Evolutionary conservation across 2,888 invertebrate genomes (phyloP).

Genomic region (Drosophila mimica): DNA sequence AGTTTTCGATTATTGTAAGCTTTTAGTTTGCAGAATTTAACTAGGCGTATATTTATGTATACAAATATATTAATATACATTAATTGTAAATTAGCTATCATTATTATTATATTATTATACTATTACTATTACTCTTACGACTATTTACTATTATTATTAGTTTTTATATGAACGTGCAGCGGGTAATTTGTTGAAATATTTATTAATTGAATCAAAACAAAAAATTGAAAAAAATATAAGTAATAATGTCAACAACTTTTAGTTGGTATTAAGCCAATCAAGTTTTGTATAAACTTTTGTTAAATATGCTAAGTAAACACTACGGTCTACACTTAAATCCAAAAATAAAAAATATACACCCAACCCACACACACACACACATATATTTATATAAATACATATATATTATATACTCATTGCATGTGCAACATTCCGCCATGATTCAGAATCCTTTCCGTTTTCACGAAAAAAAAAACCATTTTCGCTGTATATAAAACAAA

Average conservation of each 20-base stretch:
- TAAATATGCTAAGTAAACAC: slow-evolving; percentile 68
- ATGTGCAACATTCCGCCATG: slow-evolving; percentile 76
- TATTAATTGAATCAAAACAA: slow-evolving; percentile 62
- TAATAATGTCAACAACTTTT: slow-evolving; percentile 44
- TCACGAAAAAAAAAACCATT: slow-evolving; percentile 4
- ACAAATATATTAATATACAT: background rate
- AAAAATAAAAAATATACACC: slow-evolving; percentile 36
- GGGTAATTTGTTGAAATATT: slow-evolving; percentile 75
- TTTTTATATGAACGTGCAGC: slow-evolving; percentile 58
- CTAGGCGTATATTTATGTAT: slow-evolving; percentile 42
- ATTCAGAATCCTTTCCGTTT: slow-evolving; percentile 28
- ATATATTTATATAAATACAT: slow-evolving; percentile 12
- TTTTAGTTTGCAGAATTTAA: slow-evolving; percentile 63
- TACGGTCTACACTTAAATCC: slow-evolving; percentile 44
- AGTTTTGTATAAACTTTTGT: slow-evolving; percentile 73
- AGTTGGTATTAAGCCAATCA: slow-evolving; percentile 70
- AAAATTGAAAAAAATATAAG: background rate
- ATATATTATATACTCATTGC: slow-evolving; percentile 45
- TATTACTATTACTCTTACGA: slow-evolving; percentile 48
- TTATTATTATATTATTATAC: slow-evolving; percentile 53
- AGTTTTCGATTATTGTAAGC: slow-evolving; percentile 62
- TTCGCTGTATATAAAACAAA: slow-evolving; percentile 63
- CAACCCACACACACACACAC: slow-evolving; percentile 15
- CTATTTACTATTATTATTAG: slow-evolving; percentile 61
- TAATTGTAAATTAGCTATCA: slow-evolving; percentile 58